Conservation (phyloP, 2,113 vertebrate genomes). For the Mellivora capensis region DNA sequence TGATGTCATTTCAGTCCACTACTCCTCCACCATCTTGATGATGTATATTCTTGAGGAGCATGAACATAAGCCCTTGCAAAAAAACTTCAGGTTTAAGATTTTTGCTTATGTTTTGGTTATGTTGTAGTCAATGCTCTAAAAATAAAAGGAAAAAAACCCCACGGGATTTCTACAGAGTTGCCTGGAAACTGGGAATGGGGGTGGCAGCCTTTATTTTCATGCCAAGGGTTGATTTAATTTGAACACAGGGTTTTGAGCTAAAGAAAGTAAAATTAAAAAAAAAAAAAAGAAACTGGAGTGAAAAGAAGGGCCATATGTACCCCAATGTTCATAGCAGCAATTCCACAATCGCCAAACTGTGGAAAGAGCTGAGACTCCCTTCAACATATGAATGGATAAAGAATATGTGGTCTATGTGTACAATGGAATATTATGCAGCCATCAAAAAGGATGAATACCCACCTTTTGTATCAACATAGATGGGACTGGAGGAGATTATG, state of each 20-base stretch:
- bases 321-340: too few species aligned
- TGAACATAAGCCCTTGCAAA: neutral
- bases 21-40: too few species aligned
- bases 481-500: too few species aligned
- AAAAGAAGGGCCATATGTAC: too few species aligned
- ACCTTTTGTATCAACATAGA: too few species aligned
- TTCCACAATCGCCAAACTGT: too few species aligned
- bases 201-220: neutral
- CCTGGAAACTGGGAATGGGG: neutral
- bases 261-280: neutral
- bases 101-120: neutral
- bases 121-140: neutral
- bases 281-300: neutral
- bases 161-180: neutral
- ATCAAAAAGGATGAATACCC: too few species aligned
- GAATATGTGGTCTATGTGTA: too few species aligned
- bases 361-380: too few species aligned
- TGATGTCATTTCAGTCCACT: too few species aligned
- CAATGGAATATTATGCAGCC: too few species aligned
- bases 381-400: too few species aligned
- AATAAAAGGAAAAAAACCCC: neutral
- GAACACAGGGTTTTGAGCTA: neutral
- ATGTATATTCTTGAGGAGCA: neutral
- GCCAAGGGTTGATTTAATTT: neutral
- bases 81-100: neutral